Evolutionary conservation across 2,888 invertebrate genomes (phyloP), one percentile per base, ranked within the genome.

Genomic region (Cephonodes hylas): DNA sequence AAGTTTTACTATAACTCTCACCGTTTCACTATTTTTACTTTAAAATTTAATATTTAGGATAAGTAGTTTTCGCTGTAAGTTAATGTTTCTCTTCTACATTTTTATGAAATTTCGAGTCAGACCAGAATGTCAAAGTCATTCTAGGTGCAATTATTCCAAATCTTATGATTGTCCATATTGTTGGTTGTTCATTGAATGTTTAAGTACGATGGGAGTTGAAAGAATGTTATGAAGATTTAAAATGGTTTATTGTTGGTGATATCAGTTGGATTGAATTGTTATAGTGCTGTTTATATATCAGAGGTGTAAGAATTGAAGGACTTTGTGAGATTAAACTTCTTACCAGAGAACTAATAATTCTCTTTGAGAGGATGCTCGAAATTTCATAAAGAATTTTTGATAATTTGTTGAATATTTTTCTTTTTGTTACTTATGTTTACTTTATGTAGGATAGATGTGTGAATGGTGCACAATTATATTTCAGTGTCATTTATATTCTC

Each of bases 1-100:
- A 79, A 74, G 79, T 83, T 86, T 87, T 88, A 85, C 83, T 84
- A 81, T 83, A 81, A 81, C 79, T 83, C 79, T 87, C 88, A 89
- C 84, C 81, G 72, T 89, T 86, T 86, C 84, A 84, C 85, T 87
- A 81, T 84, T 83, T 81, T 78, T 81, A 80, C 75, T 79, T 82
- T 72, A 76, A 76, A 69, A 72, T 77, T 74, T 72, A 68, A 64
- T 71, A 73, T 70, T 72, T 84, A 82, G 74, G 72, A 48, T 88
- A 80, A 81, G 76, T 77, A 82, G 75, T 69, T 68, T 66, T 73
- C 68, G 68, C 70, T 73, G 62, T 73, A 74, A 72, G 70, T 61
- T 60, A 69, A 53, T 61, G 15, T 15, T 58, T 15, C n/a, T 57
- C 22, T 42, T 48, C n/a, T 61, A 13, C 44, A 22, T 3, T 45